Conservation (phyloP, 2,888 invertebrate genomes). For the Phasia obesa region DNA sequence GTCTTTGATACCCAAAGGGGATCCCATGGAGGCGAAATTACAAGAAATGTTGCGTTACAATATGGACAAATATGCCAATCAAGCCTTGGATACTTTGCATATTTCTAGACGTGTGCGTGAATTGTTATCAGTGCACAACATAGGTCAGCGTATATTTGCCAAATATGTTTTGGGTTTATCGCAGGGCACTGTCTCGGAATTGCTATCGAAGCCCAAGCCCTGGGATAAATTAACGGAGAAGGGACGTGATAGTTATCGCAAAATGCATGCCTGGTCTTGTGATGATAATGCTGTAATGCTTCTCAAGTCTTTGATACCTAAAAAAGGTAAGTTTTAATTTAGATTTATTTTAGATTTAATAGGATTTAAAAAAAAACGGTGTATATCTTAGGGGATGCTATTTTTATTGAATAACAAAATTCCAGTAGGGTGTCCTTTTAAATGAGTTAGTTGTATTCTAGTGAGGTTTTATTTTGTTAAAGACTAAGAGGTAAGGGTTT, state of each 20-base stretch:
- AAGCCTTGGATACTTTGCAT: conserved; percentile 96
- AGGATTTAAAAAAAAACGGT: too few relatives aligned
- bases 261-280: conserved; percentile 99
- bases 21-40: conserved; percentile 95
- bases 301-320: conserved; percentile 98
- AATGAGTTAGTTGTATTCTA: too few relatives aligned
- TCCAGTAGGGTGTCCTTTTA: too few relatives aligned
- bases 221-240: conserved; percentile 99
- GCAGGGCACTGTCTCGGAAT: conserved; percentile 98
- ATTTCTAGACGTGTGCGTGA: conserved; percentile 96
- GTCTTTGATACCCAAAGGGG: conserved; percentile 94
- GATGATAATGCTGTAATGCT: conserved; percentile 98
- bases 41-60: conserved; percentile 97
- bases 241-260: conserved; percentile 98
- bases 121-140: conserved; percentile 97
- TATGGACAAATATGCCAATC: conserved; percentile 97
- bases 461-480: too few relatives aligned
- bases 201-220: conserved; percentile 98
- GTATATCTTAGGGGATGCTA: background rate
- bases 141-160: conserved; percentile 98
- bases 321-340: conserved; percentile 91
- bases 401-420: background rate
- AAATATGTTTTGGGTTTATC: conserved; percentile 98
- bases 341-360: background rate
- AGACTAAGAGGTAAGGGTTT: too few relatives aligned